phyloP scores from a whole-genome alignment of 2,888 invertebrate species.

The Agonopterix arenella region DNA sequence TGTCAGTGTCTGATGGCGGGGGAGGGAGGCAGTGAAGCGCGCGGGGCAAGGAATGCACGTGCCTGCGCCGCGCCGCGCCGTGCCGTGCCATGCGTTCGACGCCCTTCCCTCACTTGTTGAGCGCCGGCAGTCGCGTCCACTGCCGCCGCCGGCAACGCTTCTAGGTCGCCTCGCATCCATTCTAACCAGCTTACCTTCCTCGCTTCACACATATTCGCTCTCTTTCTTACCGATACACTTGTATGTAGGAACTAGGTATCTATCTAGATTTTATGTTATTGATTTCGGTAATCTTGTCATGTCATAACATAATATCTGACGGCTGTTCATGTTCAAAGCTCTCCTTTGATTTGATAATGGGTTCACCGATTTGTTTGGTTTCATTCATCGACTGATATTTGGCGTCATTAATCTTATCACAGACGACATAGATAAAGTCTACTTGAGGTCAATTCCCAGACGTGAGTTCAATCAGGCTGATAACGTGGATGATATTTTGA shows the following conservation, averaged over 20 bases:
- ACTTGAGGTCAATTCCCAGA: neutral
- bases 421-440: no score
- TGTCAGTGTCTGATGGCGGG: slow-evolving; percentile 32
- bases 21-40: slow-evolving; percentile 18
- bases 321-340: no score
- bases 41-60: slow-evolving; percentile 47
- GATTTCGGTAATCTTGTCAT: slow-evolving; percentile 21
- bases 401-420: no score
- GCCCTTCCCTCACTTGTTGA: slow-evolving; percentile 66
- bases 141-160: slow-evolving; percentile 15
- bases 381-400: no score
- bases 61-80: slow-evolving; percentile 35
- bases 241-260: slow-evolving; percentile 11
- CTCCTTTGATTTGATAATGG: no score
- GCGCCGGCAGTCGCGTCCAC: slow-evolving; percentile 18
- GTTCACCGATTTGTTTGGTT: no score
- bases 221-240: slow-evolving; percentile 30
- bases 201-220: slow-evolving; percentile 29
- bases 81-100: slow-evolving; percentile 62
- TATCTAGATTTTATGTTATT: slow-evolving; percentile 23
- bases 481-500: no score
- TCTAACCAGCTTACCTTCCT: slow-evolving; percentile 13
- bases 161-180: slow-evolving; percentile 28
- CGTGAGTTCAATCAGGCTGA: no score
- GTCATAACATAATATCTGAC: neutral